Evolutionary conservation across 2,888 invertebrate species (phyloP), one percentile per base, ranked within the genome.

Genomic region (Erebia epiphron): DNA sequence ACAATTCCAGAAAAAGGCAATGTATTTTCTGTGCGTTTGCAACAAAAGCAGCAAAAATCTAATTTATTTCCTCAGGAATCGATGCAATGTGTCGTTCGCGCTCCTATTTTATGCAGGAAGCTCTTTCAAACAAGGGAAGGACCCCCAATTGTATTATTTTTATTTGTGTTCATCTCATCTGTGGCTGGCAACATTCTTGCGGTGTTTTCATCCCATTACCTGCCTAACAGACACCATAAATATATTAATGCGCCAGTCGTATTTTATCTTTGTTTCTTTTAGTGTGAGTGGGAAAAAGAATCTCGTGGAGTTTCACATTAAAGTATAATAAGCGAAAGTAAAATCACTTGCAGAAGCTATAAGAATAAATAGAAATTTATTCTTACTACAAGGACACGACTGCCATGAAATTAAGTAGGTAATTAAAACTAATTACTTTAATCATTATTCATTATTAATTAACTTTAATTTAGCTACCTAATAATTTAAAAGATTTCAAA

Each of bases 151-250:
- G 82, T 83, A 83, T 87, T 88, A 86, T 84, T 86, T 86, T 85
- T 86, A 86, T 88, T 87, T 86, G 82, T 86, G 83, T 85, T 86
- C 86, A 83, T 82, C 84, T 83, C 81, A 80, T 84, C 82, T 82
- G 74, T 82, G 85, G 82, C 86, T 87, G 84, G 81, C 62, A 82
- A 83, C 83, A 84, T 86, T 87, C 83, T 79, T 84, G 89, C 84
- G 90, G 90, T 91, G 89, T 90, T 89, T 92, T 91, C 92, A 84
- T 90, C 81, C 91, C 91, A 92, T 92, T 92, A 92, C 92, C 91
- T 91, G 90, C 81, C 79, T 86, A 90, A 90, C 89, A 88, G 89
- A 83, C 81, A 84, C 85, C 86, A 90, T 92, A 91, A 92, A 91
- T 92, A 91, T 89, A 86, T 91, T 88, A 89, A 86, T 85, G 84